Conservation (phyloP, 2,113 vertebrate genomes). For the Larimichthys polyactis region DNA sequence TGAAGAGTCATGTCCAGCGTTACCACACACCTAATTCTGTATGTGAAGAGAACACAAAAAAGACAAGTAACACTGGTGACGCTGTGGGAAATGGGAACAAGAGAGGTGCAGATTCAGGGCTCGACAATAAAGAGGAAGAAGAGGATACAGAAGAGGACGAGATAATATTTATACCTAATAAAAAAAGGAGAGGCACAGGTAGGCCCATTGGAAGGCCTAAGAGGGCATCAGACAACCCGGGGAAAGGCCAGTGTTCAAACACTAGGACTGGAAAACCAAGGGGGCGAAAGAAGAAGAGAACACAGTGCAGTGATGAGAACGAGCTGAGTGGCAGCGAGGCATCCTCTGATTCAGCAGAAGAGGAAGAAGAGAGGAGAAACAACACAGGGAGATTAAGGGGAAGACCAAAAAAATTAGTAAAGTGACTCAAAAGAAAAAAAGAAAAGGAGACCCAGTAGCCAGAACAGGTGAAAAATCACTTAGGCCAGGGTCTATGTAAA, state of each 20-base stretch:
- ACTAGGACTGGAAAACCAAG: not conserved
- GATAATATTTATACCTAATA: not conserved
- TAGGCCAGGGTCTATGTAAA: not conserved
- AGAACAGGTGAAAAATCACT: not conserved
- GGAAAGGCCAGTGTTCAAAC: not conserved
- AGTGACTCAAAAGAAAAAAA: not conserved
- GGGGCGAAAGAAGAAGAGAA: not conserved
- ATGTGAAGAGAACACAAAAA: not conserved
- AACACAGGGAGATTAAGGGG: not conserved
- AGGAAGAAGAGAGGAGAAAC: not conserved
- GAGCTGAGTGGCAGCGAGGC: not conserved
- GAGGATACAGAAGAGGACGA: not conserved
- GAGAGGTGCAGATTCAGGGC: not conserved
- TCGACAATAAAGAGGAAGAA: conserved; percentile 12
- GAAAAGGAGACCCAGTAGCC: not conserved
- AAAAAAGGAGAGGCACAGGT: conserved; percentile 20
- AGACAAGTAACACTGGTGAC: not conserved
- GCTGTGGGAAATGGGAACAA: not conserved
- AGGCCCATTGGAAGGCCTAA: conserved; percentile 56
- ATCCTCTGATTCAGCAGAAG: not conserved
- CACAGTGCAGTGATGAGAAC: not conserved
- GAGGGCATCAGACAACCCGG: not conserved
- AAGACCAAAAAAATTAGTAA: conserved; percentile 7
- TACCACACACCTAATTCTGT: conserved; percentile 22
- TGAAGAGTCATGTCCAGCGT: conserved; percentile 65